phyloP scores from a whole-genome alignment of 2,888 invertebrate species.

The Lepidochitona cinerea region DNA sequence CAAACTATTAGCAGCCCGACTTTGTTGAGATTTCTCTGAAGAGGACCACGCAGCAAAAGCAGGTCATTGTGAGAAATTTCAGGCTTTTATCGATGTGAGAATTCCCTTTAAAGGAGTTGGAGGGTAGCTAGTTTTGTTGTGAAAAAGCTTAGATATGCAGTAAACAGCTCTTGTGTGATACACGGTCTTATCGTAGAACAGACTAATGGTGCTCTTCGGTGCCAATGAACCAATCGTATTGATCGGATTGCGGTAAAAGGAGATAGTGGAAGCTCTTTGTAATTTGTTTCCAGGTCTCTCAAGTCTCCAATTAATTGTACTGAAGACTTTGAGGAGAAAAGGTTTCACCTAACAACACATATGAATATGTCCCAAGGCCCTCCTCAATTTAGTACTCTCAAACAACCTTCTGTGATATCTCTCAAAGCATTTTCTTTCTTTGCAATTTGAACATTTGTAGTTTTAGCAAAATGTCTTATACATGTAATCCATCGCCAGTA shows the following conservation, averaged over 20 bases:
- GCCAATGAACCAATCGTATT: background rate
- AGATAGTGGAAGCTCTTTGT: background rate
- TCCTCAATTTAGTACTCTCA: no score
- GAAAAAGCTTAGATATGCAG: background rate
- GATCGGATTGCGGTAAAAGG: background rate
- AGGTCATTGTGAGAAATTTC: background rate
- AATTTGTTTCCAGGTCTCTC: background rate
- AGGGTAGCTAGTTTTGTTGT: background rate
- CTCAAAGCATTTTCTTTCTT: no score
- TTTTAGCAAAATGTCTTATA: no score
- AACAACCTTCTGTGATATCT: no score
- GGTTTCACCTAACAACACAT: no score
- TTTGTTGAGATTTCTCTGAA: background rate
- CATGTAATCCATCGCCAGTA: no score
- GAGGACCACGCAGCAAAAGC: background rate
- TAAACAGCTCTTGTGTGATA: background rate
- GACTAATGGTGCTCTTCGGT: background rate
- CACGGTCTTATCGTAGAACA: background rate
- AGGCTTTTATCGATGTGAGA: background rate
- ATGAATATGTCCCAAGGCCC: no score
- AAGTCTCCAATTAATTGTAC: background rate
- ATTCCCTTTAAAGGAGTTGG: background rate
- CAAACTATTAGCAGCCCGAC: background rate
- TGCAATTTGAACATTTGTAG: no score
- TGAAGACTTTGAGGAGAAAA: no score